Evolutionary conservation across 2,888 invertebrate genomes (phyloP).

Genomic region (Psococerastis gibbosa): DNA sequence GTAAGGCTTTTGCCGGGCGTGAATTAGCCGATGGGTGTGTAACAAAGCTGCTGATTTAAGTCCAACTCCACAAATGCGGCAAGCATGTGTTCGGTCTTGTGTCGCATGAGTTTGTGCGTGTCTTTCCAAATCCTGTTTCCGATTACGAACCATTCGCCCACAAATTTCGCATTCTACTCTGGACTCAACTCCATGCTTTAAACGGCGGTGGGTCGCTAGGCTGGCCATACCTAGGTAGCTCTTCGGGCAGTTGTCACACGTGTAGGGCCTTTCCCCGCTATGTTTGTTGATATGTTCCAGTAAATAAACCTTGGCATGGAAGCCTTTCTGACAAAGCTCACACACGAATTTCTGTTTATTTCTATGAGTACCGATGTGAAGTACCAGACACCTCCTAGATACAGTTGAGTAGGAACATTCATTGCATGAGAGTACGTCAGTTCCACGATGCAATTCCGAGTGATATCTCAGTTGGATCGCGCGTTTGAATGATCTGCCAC

Average conservation of each 20-base stretch:
- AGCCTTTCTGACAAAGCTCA: slow-evolving; percentile 15
- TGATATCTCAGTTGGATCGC: slow-evolving; percentile 3
- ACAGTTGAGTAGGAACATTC: background rate
- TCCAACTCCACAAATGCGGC: background rate
- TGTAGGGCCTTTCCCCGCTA: slow-evolving; percentile 15
- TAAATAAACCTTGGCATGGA: slow-evolving; percentile 15
- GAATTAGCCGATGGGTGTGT: background rate
- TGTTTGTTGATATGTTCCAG: slow-evolving; percentile 15
- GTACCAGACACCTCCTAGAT: background rate
- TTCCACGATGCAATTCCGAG: slow-evolving; percentile 2
- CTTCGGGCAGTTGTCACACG: slow-evolving; percentile 16
- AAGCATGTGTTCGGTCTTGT: background rate
- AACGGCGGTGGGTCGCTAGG: background rate
- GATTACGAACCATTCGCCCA: slow-evolving; percentile 12
- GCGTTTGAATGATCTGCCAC: background rate
- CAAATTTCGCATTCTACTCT: background rate
- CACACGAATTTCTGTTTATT: slow-evolving; percentile 12
- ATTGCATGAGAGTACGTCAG: slow-evolving; percentile 1
- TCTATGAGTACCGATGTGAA: background rate
- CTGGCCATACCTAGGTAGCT: slow-evolving; percentile 3
- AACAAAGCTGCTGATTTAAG: background rate
- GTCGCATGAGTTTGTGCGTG: slow-evolving; percentile 15
- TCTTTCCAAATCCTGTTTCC: slow-evolving; percentile 15
- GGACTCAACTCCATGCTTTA: background rate
- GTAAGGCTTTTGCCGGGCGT: slow-evolving; percentile 15